Evolutionary conservation across 2,888 invertebrate species (phyloP), one percentile per base, ranked within the genome.

Genomic region (Cantharis lateralis): DNA sequence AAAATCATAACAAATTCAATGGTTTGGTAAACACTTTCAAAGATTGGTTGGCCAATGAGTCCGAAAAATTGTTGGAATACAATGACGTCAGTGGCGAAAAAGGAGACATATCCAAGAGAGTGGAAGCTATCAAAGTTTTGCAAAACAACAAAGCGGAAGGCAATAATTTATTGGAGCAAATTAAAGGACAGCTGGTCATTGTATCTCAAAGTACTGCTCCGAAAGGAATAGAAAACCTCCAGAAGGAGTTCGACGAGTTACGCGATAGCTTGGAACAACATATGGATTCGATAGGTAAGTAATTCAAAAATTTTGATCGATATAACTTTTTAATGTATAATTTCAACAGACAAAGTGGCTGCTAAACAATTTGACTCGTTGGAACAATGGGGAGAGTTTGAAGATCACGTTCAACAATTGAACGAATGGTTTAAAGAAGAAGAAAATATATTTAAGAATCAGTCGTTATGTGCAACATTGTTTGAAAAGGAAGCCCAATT

Each of bases 381-480:
- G 1, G 91, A 92, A 71, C 95, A 95, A 85, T 98, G 98, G 98
- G 91, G 93, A 81, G 93, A 93, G 77, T 98, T 97, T 87, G 98
- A 98, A 85, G 91, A 91, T 66, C 93, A 93, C 28, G 90, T 96
- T 64, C 96, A 97, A 80, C 91, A 91, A 20, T 92, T 96, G 32
- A 94, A 94, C 11, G 93, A 93, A 82, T 98, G 98, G 98, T 93
- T 98, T 81, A 94, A 95, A 84, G 90, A 92, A 26, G 93, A 94
- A 86, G 98, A 98, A 89, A 91, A 93, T 10, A 92, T 94, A 74
- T 95, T 98, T 86, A 93, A 96, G 72, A 96, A 97, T 83, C 96
- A 96, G 86, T 94, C 94, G 80, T 89, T 97, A 3, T 94, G 95
- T 86, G 93, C 95, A 0, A 93, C 94, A 0, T 87, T 96, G 16